These are phyloP conservation scores for Coracias cyanogaster DNA, from an alignment of 2,797 vertebrate genomes.

Conservation along the genomic window DNA sequence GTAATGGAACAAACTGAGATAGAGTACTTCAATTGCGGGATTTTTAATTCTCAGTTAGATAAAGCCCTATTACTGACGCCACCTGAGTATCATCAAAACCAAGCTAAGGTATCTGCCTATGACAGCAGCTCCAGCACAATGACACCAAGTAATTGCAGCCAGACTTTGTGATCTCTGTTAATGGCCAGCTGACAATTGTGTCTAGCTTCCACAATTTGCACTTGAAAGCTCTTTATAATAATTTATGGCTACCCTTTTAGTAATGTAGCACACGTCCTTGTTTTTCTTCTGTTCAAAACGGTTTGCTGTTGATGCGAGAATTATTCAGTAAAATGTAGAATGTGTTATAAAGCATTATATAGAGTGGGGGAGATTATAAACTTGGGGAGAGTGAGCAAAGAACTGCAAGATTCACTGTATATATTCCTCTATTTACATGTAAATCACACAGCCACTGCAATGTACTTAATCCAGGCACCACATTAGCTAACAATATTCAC, in stretches of 20 bases:
- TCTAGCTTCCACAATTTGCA: not conserved
- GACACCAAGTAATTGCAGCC: not conserved
- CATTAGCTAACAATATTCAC: constrained; percentile 49
- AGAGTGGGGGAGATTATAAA: not conserved
- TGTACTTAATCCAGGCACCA: constrained; percentile 45
- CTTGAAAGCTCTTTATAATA: constrained; percentile 3
- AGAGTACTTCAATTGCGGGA: not conserved
- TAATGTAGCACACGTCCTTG: not conserved
- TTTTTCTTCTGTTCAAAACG: not conserved
- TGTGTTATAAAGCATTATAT: not conserved
- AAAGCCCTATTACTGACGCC: not conserved
- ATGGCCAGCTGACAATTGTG: not conserved
- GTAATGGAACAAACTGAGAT: not conserved
- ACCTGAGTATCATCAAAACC: not conserved
- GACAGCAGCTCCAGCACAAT: not conserved
- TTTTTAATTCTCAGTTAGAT: not conserved
- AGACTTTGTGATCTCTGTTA: not conserved
- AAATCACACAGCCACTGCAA: constrained; percentile 54
- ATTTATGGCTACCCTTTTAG: constrained; percentile 4
- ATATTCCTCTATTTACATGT: constrained; percentile 44
- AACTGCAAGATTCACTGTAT: not conserved
- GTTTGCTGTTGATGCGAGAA: not conserved
- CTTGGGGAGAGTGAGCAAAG: not conserved
- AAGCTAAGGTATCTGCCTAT: not conserved
- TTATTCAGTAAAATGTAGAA: not conserved